Evolutionary conservation across 2,888 invertebrate species (phyloP), one percentile per base, ranked within the genome.

Genomic region (Cephalotes varians): DNA sequence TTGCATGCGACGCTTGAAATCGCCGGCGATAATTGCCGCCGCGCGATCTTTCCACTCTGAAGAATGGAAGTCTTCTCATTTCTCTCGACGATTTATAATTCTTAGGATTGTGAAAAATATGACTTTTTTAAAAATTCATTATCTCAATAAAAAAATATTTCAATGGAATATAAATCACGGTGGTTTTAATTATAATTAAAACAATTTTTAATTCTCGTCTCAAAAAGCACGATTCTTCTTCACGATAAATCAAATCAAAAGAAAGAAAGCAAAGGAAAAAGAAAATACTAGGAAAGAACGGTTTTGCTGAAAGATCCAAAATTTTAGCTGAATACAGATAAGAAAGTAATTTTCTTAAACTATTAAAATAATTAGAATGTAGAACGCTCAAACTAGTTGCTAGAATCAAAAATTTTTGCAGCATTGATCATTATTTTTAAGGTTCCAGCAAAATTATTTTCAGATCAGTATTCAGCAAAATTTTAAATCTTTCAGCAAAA

Each of bases 21-120:
- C 79, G 76, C 51, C 79, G 81, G 77, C 85, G 86, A 88, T 88
- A 87, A 88, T 87, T 88, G 15, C 81, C 79, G 67, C 76, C 67
- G n/a, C n/a, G n/a, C 84, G 76, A 86, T 83, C 87, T 73, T 51
- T 51, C 83, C 21, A 31, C 28, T 5, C 2, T 9, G 9, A 54
- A 12, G 10, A 44, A 40, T 54, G 10, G 15, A 25, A 51, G 18
- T 58, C 51, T 56, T 12, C 12, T 67, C 67, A 6, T 62, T 25
- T 7, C 37, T 12, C 25, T 62, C 12, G 12, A n/a, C 2, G 18
- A 28, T 9, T 49, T 76, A 25, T 28, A 64, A 49, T 25, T 49
- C 3, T 47, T 1, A 62, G 49, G 21, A 60, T 21, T 44, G 9
- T 31, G 1, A 44, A 31, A 44, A 31, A 44, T 58, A 7, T 28